Percentiles rank a stretch among this genome's conserved stretches.
phyloP scores from a whole-genome alignment of 2,888 invertebrate genomes.

The Therioaphis trifolii region DNA sequence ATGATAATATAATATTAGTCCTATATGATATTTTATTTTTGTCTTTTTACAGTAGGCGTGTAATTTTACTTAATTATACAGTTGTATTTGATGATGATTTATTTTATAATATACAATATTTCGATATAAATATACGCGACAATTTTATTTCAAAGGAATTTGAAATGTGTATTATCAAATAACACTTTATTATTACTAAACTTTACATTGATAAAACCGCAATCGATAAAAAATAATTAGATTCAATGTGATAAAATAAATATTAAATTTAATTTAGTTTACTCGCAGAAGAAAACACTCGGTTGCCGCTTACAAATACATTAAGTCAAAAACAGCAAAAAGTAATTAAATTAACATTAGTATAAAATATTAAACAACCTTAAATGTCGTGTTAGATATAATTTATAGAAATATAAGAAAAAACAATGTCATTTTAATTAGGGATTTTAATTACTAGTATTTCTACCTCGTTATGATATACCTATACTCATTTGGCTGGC shows the following conservation, averaged over 20 bases:
- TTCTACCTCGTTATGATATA: not conserved
- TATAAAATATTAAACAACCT: not conserved
- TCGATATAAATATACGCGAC: no score
- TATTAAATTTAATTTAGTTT: not conserved
- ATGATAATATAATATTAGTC: no score
- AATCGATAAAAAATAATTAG: not conserved
- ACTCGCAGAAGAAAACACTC: not conserved
- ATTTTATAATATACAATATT: no score
- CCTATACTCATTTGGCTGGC: no score
- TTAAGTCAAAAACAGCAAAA: not conserved
- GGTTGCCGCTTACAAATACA: not conserved
- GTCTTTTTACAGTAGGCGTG: no score
- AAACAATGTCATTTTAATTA: constrained; percentile 2
- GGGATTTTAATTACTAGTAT: not conserved
- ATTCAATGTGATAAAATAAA: not conserved
- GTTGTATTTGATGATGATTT: no score
- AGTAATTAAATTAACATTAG: constrained; percentile 22
- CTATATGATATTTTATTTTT: no score
- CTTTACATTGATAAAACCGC: not conserved
- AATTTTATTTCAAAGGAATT: no score
- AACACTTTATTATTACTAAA: no score
- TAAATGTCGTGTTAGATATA: not conserved
- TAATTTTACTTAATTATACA: no score
- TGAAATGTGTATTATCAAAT: no score
- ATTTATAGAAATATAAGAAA: no score